These are phyloP conservation scores for Sinonovacula constricta DNA, from an alignment of 1,140 invertebrate genomes.

Conservation along the genomic window DNA sequence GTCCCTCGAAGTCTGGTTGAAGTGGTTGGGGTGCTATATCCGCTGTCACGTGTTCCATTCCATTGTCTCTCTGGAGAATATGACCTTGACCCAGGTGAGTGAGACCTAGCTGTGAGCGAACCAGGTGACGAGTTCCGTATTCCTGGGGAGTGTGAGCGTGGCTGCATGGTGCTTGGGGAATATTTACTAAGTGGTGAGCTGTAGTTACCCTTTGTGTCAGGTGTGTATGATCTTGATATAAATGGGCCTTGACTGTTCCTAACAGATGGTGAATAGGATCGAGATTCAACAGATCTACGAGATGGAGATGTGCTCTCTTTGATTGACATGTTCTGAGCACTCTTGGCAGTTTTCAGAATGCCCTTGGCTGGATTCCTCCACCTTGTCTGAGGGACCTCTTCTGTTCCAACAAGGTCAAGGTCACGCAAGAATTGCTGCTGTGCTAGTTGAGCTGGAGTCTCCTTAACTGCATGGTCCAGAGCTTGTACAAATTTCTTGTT, in stretches of 20 bases:
- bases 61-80: slow-evolving; percentile 27
- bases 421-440: slow-evolving; percentile 42
- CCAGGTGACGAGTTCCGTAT: slow-evolving; percentile 39
- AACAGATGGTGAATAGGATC: slow-evolving; percentile 51
- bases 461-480: slow-evolving; percentile 55
- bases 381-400: slow-evolving; percentile 8
- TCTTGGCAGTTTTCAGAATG: slow-evolving; percentile 64
- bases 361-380: slow-evolving; percentile 49
- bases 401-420: slow-evolving; percentile 29
- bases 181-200: slow-evolving; percentile 8
- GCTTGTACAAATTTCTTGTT: slow-evolving; percentile 58
- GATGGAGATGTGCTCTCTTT: slow-evolving; percentile 51
- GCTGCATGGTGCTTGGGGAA: slow-evolving; percentile 1
- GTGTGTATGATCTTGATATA: background rate
- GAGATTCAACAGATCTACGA: slow-evolving; percentile 43
- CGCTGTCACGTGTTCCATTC: slow-evolving; percentile 23
- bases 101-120: slow-evolving; percentile 12
- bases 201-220: slow-evolving; percentile 16
- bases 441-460: slow-evolving; percentile 36
- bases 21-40: slow-evolving; percentile 43
- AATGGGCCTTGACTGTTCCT: slow-evolving; percentile 4
- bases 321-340: slow-evolving; percentile 59
- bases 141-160: slow-evolving; percentile 38
- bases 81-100: slow-evolving; percentile 21
- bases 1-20: background rate